Evolutionary conservation across 2,113 vertebrate genomes (phyloP).

Genomic region (Oceanites oceanicus): DNA sequence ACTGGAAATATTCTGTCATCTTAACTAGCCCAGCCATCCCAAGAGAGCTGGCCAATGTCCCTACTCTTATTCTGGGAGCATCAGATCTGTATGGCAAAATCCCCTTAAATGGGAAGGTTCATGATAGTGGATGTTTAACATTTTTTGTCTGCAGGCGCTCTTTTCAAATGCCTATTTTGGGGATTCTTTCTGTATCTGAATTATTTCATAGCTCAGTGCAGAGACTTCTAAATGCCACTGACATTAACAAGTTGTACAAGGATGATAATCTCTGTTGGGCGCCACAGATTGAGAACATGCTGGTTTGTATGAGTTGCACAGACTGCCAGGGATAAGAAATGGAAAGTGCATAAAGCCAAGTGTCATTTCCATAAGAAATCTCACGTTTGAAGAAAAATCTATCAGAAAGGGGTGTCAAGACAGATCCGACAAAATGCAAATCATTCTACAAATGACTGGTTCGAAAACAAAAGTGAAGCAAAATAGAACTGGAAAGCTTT

Average conservation of each 20-base stretch:
- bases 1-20: not conserved
- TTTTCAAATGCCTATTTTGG: slow-evolving; percentile 6
- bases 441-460: slow-evolving; percentile 6
- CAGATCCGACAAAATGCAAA: slow-evolving; percentile 23
- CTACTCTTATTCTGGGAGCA: not conserved
- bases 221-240: slow-evolving; percentile 56
- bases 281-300: not conserved
- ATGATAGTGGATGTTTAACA: not conserved
- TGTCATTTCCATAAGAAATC: slow-evolving; percentile 45
- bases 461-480: not conserved
- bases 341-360: slow-evolving; percentile 46
- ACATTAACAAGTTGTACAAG: slow-evolving; percentile 59
- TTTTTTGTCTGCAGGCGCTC: not conserved
- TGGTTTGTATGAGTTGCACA: not conserved
- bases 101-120: not conserved
- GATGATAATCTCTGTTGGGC: slow-evolving; percentile 44
- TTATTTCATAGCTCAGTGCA: slow-evolving; percentile 44
- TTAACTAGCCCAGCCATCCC: not conserved
- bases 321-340: slow-evolving; percentile 27
- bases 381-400: slow-evolving; percentile 16
- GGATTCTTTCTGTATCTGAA: slow-evolving; percentile 28
- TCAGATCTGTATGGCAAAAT: not conserved
- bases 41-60: not conserved
- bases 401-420: slow-evolving; percentile 39
- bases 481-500: slow-evolving; percentile 24